Base-by-base conservation (phyloP, 2,888 invertebrate species). In the Lepidocyrtoides sp. region DNA sequence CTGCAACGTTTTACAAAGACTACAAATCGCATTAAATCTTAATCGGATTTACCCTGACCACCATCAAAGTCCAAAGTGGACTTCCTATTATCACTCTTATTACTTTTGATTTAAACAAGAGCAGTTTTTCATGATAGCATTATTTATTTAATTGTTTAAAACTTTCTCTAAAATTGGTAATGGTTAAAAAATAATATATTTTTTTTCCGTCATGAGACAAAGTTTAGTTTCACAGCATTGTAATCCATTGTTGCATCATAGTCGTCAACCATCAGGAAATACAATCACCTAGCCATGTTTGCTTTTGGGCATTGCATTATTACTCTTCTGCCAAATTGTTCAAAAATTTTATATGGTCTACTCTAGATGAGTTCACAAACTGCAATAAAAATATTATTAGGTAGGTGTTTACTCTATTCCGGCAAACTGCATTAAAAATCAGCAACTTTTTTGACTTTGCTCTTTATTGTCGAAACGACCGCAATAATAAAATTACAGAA, bases 321-420 rank as follows among this genome's bases (percentile, higher is more conserved):
- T n/a, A n/a, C n/a, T n/a, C n/a, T 69, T 41, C 20, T 20, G 36
- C 41, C 29, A 85, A 85, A 85, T 57, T 72, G 85, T 75, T 72
- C n/a, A n/a, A 17, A 66, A 66, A 85, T 85, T 85, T 75, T 57
- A 75, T 75, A 85, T 44, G 85, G 84, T 84, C 51, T 69, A 51
- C 20, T 32, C 32, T 69, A 32, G 20, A 23, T 51, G 32, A 57
- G 54, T 84, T 85, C 54, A 57, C 32, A 69, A 69, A 69, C 12
- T 17, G 17, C 51, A 26, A 63, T 63, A 29, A 84, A 48, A 69
- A 51, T 20, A 26, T 41, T 69, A 20, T 69, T 69, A n/a, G n/a
- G n/a, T n/a, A n/a, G n/a, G n/a, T n/a, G n/a, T n/a, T n/a, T n/a
- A n/a, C n/a, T 66, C 29, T 32, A n/a, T 32, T 66, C 66, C 14